Evolutionary conservation across 1,140 invertebrate species (phyloP), one percentile per base, ranked within the genome.

Genomic region (Drusus annulatus): DNA sequence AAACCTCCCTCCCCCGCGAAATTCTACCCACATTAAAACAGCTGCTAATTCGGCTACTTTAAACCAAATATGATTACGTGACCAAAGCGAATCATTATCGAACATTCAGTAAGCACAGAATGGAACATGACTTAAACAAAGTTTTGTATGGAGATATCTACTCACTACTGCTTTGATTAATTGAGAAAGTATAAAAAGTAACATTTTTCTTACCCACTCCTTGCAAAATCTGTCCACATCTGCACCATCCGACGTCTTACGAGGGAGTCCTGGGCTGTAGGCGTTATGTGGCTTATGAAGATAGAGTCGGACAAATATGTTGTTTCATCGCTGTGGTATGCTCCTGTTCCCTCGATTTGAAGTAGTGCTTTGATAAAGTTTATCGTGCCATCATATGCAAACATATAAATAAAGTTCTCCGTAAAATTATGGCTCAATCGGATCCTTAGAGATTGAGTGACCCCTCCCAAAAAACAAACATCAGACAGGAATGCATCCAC

Each of bases 211-310:
- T 52, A 91, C 90, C 89, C 87, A 84, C 82, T 87, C 85, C 87
- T 90, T 17, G 89, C 89, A 80, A 91, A 91, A 77, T 90, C 89
- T 1, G 89, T 88, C 90, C 90, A 91, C 87, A 91, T 86, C n/a
- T 83, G 76, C 10, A 86, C 86, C 82, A 91, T 87, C 79, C 86
- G 86, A 23, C 89, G 79, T 62, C 84, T 80, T 0, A 90, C 86
- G 3, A 85, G 23, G 65, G 83, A 83, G 80, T 90, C 89, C 3
- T 84, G 84, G 3, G 86, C 86, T 50, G 86, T 84, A 8, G 87
- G 51, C 45, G 3, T 15, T 3, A 84, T 54, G 1, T 76, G 82
- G n/a, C 75, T 80, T 2, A 84, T 82, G 0, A 88, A 80, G 8
- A 83, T 76, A 65, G 79, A 84, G 76, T 84, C 86, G 6, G 88